Percentiles rank a stretch among this genome's conserved stretches.
Conservation (phyloP, 1,140 invertebrate genomes). For the Psix sp. region DNA sequence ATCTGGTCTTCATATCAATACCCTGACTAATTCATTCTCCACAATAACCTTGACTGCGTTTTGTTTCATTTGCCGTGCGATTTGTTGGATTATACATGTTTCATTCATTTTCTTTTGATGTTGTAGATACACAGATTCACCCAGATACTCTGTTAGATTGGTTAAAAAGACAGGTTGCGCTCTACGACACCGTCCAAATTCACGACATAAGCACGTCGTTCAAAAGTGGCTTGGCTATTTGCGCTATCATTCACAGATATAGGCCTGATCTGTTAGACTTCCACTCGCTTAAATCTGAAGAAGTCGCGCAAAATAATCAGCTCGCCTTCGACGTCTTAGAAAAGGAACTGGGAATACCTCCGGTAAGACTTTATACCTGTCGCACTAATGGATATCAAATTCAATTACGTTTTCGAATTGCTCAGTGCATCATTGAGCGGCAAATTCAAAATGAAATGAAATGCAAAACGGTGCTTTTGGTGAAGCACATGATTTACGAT, state of each 20-base stretch:
- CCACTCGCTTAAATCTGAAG: conserved; percentile 80
- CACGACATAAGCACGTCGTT: conserved; percentile 85
- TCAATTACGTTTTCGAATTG: no score
- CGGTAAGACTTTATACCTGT: conserved; percentile 76
- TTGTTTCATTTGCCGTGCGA: neutral
- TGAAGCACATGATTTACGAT: no score
- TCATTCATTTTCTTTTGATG: conserved; percentile 31
- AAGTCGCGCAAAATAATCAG: conserved; percentile 85
- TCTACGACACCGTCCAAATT: conserved; percentile 82
- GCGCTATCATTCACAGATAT: conserved; percentile 90
- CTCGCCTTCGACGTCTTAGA: conserved; percentile 89
- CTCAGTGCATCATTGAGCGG: no score
- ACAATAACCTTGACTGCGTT: conserved; percentile 14
- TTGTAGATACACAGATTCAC: conserved; percentile 81
- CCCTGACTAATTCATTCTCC: conserved; percentile 15
- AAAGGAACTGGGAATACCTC: conserved; percentile 85
- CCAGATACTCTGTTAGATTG: conserved; percentile 86
- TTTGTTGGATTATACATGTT: neutral
- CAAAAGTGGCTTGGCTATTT: conserved; percentile 86
- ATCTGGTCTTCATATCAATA: no score
- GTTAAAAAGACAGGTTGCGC: conserved; percentile 85
- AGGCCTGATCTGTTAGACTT: conserved; percentile 92
- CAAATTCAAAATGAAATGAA: no score
- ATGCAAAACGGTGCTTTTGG: no score
- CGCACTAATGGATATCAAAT: neutral